Percentiles rank a stretch among this genome's conserved stretches.
Conservation (phyloP, 2,797 vertebrate species). For the Setipinna tenuifilis region DNA sequence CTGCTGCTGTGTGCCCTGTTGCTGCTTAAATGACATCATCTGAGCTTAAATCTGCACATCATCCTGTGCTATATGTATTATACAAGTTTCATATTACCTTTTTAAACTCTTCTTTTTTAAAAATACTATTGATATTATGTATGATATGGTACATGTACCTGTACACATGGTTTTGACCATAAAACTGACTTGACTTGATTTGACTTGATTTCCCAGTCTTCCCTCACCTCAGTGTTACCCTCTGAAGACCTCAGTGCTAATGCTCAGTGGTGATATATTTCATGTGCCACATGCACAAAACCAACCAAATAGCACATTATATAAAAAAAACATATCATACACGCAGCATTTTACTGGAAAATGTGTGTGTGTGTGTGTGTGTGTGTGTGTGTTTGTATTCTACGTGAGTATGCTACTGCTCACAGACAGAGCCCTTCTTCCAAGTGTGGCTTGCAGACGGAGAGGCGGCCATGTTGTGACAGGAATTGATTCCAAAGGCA, state of each 20-base stretch:
- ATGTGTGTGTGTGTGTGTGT: background rate
- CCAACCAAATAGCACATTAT: background rate
- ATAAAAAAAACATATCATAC: background rate
- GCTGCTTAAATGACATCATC: too few species aligned
- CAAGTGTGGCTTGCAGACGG: background rate
- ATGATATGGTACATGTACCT: too few species aligned
- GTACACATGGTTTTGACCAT: too few species aligned
- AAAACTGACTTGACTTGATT: too few species aligned
- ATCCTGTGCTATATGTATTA: too few species aligned
- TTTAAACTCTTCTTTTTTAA: too few species aligned
- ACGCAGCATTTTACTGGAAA: background rate
- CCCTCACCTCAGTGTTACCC: background rate
- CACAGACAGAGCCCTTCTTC: background rate
- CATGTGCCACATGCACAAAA: background rate
- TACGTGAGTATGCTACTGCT: background rate
- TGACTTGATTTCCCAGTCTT: too few species aligned
- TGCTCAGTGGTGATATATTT: background rate
- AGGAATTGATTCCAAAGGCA: constrained; percentile 46
- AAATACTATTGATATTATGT: too few species aligned
- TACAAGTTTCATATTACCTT: too few species aligned
- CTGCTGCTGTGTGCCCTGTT: too few species aligned
- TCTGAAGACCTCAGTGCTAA: background rate
- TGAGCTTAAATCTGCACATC: too few species aligned
- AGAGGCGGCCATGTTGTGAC: constrained; percentile 2
- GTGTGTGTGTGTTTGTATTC: background rate